Percentiles rank a stretch among this genome's conserved stretches.
These are phyloP conservation scores for Baryphthengus martii DNA, from an alignment of 2,113 vertebrate genomes.

Conservation along the genomic window DNA sequence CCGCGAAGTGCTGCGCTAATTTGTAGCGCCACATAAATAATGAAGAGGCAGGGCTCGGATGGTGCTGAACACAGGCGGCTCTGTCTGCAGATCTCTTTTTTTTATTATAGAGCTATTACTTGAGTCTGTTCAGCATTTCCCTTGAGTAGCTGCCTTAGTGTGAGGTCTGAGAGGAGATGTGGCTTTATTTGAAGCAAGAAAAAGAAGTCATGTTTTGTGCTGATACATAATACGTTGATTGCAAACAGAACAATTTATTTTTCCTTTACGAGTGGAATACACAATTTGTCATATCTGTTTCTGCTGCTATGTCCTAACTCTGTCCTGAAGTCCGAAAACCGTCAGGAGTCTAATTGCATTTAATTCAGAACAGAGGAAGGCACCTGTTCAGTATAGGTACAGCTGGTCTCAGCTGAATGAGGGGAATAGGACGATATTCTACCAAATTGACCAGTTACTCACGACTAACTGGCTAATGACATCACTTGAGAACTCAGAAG, in stretches of 20 bases:
- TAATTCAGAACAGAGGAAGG: not conserved
- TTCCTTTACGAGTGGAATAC: not conserved
- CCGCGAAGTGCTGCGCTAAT: not conserved
- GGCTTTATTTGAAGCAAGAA: not conserved
- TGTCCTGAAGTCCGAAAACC: not conserved
- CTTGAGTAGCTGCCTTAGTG: not conserved
- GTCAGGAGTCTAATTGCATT: not conserved
- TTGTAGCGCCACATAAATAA: not conserved
- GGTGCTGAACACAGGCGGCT: not conserved
- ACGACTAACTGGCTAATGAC: not conserved
- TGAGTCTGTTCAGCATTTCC: not conserved
- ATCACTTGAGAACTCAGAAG: not conserved
- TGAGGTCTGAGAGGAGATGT: not conserved
- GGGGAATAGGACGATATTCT: not conserved
- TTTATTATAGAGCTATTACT: constrained; percentile 18
- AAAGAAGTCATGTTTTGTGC: not conserved
- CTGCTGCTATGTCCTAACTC: not conserved
- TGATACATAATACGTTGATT: not conserved
- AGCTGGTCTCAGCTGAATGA: not conserved
- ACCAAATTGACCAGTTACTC: not conserved
- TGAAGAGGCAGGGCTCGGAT: not conserved
- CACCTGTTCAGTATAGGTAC: not conserved
- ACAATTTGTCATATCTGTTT: not conserved
- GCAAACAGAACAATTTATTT: not conserved
- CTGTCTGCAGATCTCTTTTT: not conserved